Evolutionary conservation across 2,113 vertebrate genomes (phyloP).

Genomic region (Australoheros scitulus): DNA sequence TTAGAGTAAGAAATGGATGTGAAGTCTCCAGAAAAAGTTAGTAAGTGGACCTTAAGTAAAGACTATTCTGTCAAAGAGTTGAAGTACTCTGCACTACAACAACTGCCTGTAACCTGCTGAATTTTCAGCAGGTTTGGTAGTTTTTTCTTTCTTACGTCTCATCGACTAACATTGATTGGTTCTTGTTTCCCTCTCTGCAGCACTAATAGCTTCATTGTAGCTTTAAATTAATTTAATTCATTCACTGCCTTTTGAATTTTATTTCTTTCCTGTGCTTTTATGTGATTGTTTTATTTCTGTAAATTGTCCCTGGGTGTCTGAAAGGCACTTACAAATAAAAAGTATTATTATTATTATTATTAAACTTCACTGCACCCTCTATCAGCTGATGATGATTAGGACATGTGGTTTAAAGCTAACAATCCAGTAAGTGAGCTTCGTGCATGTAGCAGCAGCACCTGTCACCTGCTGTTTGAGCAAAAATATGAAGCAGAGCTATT

Average conservation of each 20-base stretch:
- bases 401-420: not conserved
- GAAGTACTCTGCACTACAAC: not conserved
- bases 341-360: no score
- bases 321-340: no score
- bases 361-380: not conserved
- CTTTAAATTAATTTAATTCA: no score
- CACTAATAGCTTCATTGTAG: not conserved
- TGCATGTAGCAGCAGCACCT: not conserved
- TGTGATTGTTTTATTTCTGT: no score
- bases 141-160: not conserved
- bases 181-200: rapidly evolving
- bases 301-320: no score
- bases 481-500: not conserved
- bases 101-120: not conserved
- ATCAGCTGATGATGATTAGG: not conserved
- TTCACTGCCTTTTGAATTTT: no score
- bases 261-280: no score
- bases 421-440: not conserved
- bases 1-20: not conserved
- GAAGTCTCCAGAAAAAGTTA: not conserved
- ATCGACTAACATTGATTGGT: rapidly evolving
- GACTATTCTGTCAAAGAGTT: not conserved
- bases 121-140: not conserved
- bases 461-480: not conserved
- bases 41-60: not conserved